Evolutionary conservation across 2,113 vertebrate genomes (phyloP).

Genomic region (Leucosticte australis): DNA sequence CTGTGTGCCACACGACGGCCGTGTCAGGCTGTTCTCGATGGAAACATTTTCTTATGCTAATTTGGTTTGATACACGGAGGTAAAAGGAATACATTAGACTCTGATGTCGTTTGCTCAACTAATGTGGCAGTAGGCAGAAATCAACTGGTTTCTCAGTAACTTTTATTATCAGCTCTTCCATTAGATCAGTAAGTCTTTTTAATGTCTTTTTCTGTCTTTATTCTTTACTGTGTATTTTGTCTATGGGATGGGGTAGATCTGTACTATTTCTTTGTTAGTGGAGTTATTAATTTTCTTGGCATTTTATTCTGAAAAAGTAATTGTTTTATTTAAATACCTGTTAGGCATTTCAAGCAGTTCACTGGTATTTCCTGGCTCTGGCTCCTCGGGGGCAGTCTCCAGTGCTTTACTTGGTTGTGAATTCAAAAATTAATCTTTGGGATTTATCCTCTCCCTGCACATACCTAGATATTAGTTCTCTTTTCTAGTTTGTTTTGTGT

Average conservation of each 20-base stretch:
- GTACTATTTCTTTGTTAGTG: neutral
- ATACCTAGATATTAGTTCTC: neutral
- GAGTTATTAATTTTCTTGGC: neutral
- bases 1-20: neutral
- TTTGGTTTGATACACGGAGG: neutral
- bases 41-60: slow-evolving; percentile 55
- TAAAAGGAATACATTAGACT: slow-evolving; percentile 45
- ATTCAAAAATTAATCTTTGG: neutral
- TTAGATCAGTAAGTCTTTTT: slow-evolving; percentile 33
- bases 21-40: neutral
- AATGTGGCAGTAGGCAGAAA: slow-evolving; percentile 50
- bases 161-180: slow-evolving; percentile 52
- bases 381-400: neutral
- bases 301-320: neutral
- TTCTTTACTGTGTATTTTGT: neutral
- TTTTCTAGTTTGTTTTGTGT: neutral
- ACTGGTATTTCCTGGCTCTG: neutral
- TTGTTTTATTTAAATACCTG: neutral
- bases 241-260: neutral
- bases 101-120: slow-evolving; percentile 14
- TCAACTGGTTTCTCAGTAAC: slow-evolving; percentile 45
- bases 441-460: neutral
- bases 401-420: neutral
- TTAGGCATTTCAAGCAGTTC: neutral
- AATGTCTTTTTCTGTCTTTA: neutral